Evolutionary conservation across 2,113 vertebrate genomes (phyloP).

Genomic region (Tenebrosternarchus preto): DNA sequence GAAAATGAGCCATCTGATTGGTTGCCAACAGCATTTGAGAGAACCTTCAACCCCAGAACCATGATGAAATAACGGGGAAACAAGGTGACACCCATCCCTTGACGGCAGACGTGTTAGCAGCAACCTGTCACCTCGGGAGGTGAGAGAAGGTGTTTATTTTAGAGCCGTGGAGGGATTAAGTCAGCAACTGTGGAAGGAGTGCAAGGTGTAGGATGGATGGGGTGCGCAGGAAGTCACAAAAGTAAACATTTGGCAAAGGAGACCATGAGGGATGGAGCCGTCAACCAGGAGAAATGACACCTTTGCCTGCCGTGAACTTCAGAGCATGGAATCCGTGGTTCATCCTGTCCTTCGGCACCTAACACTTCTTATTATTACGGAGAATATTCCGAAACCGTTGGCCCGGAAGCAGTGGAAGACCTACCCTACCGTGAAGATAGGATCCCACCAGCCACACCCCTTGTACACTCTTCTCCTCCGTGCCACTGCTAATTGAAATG

Average conservation of each 20-base stretch:
- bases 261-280: background rate
- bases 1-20: conserved; percentile 4
- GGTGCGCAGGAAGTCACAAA: background rate
- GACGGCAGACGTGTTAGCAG: background rate
- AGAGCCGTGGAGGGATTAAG: background rate
- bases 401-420: background rate
- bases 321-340: too few relatives aligned
- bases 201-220: background rate
- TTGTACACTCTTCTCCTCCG: too few relatives aligned
- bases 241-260: background rate
- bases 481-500: conserved; percentile 37
- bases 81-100: conserved; percentile 16
- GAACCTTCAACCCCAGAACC: background rate
- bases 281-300: background rate
- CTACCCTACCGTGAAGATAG: background rate
- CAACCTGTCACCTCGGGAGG: conserved; percentile 4
- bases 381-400: background rate
- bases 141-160: background rate
- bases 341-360: too few relatives aligned
- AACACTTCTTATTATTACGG: background rate
- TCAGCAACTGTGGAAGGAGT: background rate
- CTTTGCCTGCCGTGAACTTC: too few relatives aligned
- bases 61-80: background rate
- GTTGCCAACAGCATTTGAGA: background rate
- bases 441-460: background rate